Evolutionary conservation across 2,113 vertebrate species (phyloP), one percentile per base, ranked within the genome.

Genomic region (Gambusia holbrooki): DNA sequence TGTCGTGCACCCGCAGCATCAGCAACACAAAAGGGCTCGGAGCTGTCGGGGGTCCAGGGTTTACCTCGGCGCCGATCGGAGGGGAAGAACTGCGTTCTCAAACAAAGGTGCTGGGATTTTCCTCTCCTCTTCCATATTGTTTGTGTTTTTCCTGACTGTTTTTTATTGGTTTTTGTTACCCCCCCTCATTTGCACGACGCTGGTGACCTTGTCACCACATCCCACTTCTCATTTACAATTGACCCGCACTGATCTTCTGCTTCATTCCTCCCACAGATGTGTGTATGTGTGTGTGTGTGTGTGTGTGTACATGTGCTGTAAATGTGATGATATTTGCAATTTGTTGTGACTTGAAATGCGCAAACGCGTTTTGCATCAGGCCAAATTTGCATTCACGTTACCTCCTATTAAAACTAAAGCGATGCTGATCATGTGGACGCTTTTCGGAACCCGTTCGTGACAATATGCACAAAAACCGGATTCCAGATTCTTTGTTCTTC

Each of bases 1-100:
- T 30, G 84, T 89, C 91, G 89, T 72, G 91, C 90, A 91, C 92
- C 85, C 91, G 90, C 94, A 94, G 91, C 93, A 95, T 93, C 94
- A 94, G 94, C 93, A 94, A 86, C 94, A 94, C 92, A 92, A 94
- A 93, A 92, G 93, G 79, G 76, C 83, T 83, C 79, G 84, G 71
- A 81, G 79, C 74, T 8, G 71, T 66, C 58, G 71, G 69, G 67
- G 80, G 84, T 22, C 85, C 22, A 19, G 73, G 71, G 61, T 25
- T 72, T 42, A 22, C 80, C 82, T 86, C 83, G 30, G 80, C 76
- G 25, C 70, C 1, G 45, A 74, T 51, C 65, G 19, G 48, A 3
- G 30, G 75, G 77, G 77, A 89, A 84, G 79, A 61, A 32, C 4
- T 79, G 71, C 82, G 61, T 25, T 8, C 13, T n/a, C 29, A 3